Evolutionary conservation across 2,113 vertebrate species (phyloP), one percentile per base, ranked within the genome.

Genomic region (Mormyrus iriodes): DNA sequence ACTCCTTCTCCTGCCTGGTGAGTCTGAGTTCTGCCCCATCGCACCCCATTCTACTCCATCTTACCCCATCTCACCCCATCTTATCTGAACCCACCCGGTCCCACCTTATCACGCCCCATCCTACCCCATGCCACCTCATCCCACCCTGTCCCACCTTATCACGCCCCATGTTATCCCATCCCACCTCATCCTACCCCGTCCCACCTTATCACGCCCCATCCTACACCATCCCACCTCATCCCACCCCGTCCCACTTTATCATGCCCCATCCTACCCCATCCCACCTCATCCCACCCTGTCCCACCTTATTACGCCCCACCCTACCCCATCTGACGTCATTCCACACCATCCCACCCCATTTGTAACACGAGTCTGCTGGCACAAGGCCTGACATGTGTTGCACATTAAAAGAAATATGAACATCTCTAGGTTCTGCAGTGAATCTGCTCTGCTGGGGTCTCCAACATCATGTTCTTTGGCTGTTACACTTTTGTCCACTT

Each of bases 1-100:
- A 99, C 95, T 99, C 98, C 91, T 99, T 98, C 95, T 99, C 98
- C 95, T 99, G 98, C 93, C 96, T 99, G 97, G 98, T 99, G 93
- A 96, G 96, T 95, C 94, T 86, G 27, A 65, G n/a, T n/a, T n/a
- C n/a, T n/a, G n/a, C n/a, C 12, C 46, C 12, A 24, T 42, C 79
- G 9, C 10, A 12, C 19, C 39, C 51, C 17, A 51, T 8, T 10
- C n/a, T 52, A 86, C 0, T 4, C 15, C 85, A 58, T 42, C 31
- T 13, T 12, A 24, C 31, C 52, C 9, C 31, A 3, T 55, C 69
- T 2, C 21, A 10, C 24, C 69, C 24, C 8, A 24, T 2, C 24
- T 2, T 24, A n/a, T 15, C n/a, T 31, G 3, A 58, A 3, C 55
- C 46, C 10, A 27, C 24, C 27, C 48, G 4, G n/a, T 21, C 19